Evolutionary conservation across 2,888 invertebrate species (phyloP), one percentile per base, ranked within the genome.

Genomic region (Exocentrus adspersus): DNA sequence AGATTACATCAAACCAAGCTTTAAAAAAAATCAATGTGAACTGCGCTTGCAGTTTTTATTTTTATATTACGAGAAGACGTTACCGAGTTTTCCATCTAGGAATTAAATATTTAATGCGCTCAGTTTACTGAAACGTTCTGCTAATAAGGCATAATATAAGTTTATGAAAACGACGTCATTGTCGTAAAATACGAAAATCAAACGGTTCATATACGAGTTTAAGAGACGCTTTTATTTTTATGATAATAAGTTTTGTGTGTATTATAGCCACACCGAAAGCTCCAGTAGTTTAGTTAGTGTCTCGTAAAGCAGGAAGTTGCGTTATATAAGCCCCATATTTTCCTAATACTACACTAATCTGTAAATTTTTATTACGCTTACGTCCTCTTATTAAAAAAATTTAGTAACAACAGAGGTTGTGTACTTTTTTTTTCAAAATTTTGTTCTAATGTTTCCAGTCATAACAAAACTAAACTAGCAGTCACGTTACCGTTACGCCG

Each of bases 1-100:
- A 53, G 63, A 59, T 63, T 59, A 59, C 59, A 37, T 62, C 50
- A 4, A 16, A 12, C 24, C 2, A 19, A 14, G 19, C 16, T 51
- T 32, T 32, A 51, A 7, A 12, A n/a, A 48, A 24, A 5, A 14
- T 16, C 1, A 14, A 48, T 48, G 28, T 19, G 28, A 14, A 48
- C 28, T 48, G n/a, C n/a, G n/a, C 37, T 14, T 14, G 28, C 17
- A 14, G 48, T 48, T 28, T 48, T 16, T 16, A 14, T 48, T 48
- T 48, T 12, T 28, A 21, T 28, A 24, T n/a, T n/a, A 37, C n/a
- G 1, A 1, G 14, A 3, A 37, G n/a, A n/a, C n/a, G 12, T 37
- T 14, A 37, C 4, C 10, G 0, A 12, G 37, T 37, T 37, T 37
- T 32, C 9, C n/a, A n/a, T n/a, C n/a, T 12, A 12, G 37, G 37